phyloP scores from a whole-genome alignment of 2,113 vertebrate genomes.

The Alouatta palliata region DNA sequence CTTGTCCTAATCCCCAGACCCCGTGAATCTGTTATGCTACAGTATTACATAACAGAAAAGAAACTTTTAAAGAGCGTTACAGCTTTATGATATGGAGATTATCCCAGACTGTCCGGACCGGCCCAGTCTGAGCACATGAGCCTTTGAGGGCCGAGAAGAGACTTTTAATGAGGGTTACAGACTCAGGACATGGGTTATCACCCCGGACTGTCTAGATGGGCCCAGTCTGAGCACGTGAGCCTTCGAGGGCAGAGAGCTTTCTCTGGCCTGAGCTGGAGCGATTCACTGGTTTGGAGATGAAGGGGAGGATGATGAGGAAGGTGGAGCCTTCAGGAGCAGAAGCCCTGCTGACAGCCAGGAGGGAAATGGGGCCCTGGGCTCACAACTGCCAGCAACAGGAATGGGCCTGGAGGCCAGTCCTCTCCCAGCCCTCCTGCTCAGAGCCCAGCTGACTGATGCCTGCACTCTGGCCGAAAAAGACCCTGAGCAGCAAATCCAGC shows the following conservation, averaged over 20 bases:
- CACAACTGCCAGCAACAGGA: rapidly evolving
- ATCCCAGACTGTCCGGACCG: rapidly evolving
- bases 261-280: background rate
- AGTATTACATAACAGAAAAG: background rate
- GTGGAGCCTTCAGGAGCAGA: too few species aligned
- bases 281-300: background rate
- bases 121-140: background rate
- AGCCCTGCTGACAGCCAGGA: background rate
- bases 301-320: background rate
- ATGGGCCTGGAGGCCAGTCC: rapidly evolving
- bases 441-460: rapidly evolving
- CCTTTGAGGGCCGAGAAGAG: background rate
- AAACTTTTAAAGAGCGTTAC: background rate
- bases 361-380: background rate
- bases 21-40: too few species aligned
- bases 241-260: background rate
- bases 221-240: background rate
- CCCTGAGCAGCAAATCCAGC: rapidly evolving
- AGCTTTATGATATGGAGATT: background rate
- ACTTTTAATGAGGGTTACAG: too few species aligned
- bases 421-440: background rate
- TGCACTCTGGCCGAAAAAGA: background rate
- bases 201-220: rapidly evolving
- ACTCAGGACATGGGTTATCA: background rate
- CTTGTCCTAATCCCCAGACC: background rate